These are phyloP conservation scores for Eulemur rubriventer DNA, from an alignment of 2,797 vertebrate species.

Conservation along the genomic window DNA sequence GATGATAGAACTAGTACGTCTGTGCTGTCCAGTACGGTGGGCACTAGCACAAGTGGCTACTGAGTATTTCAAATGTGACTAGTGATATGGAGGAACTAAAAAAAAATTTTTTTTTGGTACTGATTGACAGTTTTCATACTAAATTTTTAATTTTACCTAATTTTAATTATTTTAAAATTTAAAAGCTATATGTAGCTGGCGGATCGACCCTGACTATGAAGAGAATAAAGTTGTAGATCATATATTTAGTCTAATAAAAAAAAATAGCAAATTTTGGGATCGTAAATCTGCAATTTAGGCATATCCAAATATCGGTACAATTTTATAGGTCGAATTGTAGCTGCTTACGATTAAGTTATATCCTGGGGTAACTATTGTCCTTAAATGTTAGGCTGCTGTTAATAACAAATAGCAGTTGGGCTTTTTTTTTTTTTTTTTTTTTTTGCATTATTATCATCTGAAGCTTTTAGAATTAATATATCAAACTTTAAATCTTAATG, in stretches of 20 bases:
- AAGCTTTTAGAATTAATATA: neutral
- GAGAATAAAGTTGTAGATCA: neutral
- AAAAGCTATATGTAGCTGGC: neutral
- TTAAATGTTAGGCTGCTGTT: neutral
- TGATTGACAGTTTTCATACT: no score
- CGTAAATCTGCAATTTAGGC: neutral
- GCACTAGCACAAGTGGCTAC: neutral
- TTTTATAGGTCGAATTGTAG: neutral
- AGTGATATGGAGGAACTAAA: neutral
- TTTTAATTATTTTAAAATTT: neutral
- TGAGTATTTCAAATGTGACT: neutral
- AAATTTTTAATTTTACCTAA: neutral
- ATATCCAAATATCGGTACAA: neutral
- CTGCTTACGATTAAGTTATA: neutral
- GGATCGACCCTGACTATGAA: neutral
- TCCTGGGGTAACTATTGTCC: neutral
- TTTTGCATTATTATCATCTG: neutral
- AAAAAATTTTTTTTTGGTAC: no score
- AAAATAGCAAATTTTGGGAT: neutral
- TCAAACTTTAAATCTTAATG: neutral
- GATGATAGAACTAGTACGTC: neutral
- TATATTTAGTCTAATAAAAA: neutral
- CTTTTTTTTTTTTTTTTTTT: neutral
- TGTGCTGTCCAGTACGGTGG: accelerated
- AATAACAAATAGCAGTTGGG: neutral